Base-by-base conservation (phyloP, 2,113 vertebrate species). In the Colinus virginianus region DNA sequence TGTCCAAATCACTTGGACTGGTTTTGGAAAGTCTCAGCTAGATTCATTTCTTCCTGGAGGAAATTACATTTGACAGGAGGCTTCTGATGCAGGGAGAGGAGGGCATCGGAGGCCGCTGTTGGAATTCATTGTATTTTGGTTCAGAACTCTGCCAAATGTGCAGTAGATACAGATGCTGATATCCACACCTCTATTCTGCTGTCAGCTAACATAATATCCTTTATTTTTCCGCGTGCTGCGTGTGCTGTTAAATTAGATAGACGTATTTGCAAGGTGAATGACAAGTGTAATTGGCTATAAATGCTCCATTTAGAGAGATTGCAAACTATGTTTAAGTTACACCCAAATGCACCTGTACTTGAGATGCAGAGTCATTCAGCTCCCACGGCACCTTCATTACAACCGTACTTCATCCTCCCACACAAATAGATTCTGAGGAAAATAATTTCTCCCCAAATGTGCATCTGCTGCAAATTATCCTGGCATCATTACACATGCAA, bases 241-340 rank as follows among this genome's bases (percentile, higher is more conserved):
- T 95, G 66, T 91, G 91, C 93, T 95, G 71, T 87, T 94, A 94
- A 91, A 91, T 94, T 87, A 94, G 90, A 82, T 38, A 77, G 90
- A 96, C 42, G 20, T 85, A 91, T 96, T 93, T 94, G 90, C 90
- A 93, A 94, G 94, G 96, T 96, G 94, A 96, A 91, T 95, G 96
- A 96, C 96, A 96, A 91, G 91, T 95, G 91, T 96, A 96, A 96
- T 96, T 96, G 94, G 71, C 91, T 96, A 90, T 96, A 96, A 96
- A 93, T 83, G 96, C 78, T 93, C 93, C 93, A 85, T 95, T 96
- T 95, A 94, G 90, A 96, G 87, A 95, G 93, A 96, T 87, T 91
- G 94, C 93, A 96, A 96, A 96, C 94, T 95, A 93, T 95, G 94
- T 95, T 96, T 95, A 96, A 96, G 96, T 95, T 93, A 95, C 96